A percentile compares a stretch with the other conserved stretches of the same genome.
These are phyloP conservation scores for Amiota mariae DNA, from an alignment of 2,888 invertebrate species.

Conservation along the genomic window DNA sequence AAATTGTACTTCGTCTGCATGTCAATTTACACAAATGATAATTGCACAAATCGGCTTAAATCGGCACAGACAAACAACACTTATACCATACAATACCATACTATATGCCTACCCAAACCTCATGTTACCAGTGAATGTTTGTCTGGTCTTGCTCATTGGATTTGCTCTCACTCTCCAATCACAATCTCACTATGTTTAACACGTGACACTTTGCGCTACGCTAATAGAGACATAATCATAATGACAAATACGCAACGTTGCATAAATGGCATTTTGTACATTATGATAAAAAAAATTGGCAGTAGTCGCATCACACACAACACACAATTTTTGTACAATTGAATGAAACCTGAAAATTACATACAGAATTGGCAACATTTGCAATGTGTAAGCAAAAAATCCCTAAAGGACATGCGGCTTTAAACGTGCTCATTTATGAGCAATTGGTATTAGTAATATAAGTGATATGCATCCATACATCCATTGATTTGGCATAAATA, in stretches of 20 bases:
- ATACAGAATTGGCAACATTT: slow-evolving; percentile 39
- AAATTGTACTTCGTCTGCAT: slow-evolving; percentile 28
- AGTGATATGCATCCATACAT: neutral
- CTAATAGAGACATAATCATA: slow-evolving; percentile 54
- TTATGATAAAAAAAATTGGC: neutral
- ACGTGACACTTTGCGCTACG: slow-evolving; percentile 49
- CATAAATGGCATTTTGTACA: slow-evolving; percentile 47
- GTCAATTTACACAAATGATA: slow-evolving; percentile 61
- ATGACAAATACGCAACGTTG: slow-evolving; percentile 53
- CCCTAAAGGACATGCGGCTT: neutral
- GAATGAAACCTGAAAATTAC: slow-evolving; percentile 37
- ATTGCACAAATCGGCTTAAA: slow-evolving; percentile 70
- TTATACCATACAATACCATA: too few relatives aligned
- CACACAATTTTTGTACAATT: slow-evolving; percentile 30
- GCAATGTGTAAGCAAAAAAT: slow-evolving; percentile 39
- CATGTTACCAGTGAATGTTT: too few relatives aligned
- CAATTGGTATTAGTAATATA: slow-evolving; percentile 10
- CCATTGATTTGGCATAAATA: neutral
- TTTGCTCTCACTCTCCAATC: slow-evolving; percentile 28
- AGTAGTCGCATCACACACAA: neutral
- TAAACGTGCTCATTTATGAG: slow-evolving; percentile 11
- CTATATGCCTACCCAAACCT: slow-evolving; percentile 4
- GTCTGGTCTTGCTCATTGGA: too few relatives aligned
- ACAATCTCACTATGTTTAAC: slow-evolving; percentile 39
- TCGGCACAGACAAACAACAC: slow-evolving; percentile 40